phyloP scores from a whole-genome alignment of 2,888 invertebrate species.

The Cataglyphis livida region DNA sequence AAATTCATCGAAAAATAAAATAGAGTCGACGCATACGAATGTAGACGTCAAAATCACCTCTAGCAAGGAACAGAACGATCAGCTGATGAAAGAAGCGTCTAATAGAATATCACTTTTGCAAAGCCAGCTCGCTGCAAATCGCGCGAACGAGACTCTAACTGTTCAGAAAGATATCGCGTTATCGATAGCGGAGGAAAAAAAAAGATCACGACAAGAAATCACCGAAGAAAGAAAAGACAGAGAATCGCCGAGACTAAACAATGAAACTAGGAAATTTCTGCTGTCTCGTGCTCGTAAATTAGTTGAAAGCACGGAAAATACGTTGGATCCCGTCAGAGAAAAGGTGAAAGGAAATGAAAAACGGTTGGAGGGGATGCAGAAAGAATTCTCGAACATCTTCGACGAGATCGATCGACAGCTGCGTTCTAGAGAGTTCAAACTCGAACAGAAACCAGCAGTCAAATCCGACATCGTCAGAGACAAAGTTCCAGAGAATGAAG shows the following conservation, averaged over 20 bases:
- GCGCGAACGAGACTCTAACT: slow-evolving; percentile 61
- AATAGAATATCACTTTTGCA: slow-evolving; percentile 72
- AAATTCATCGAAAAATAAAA: slow-evolving; percentile 57
- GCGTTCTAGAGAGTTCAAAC: slow-evolving; percentile 68
- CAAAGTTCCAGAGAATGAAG: slow-evolving; percentile 62
- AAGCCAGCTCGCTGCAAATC: slow-evolving; percentile 71
- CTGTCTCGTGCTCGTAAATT: slow-evolving; percentile 46
- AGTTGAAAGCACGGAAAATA: slow-evolving; percentile 36
- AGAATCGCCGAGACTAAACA: slow-evolving; percentile 40
- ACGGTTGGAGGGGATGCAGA: slow-evolving; percentile 58
- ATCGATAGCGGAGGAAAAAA: slow-evolving; percentile 54
- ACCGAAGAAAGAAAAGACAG: slow-evolving; percentile 43
- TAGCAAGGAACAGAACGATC: slow-evolving; percentile 63
- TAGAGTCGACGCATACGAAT: slow-evolving; percentile 32
- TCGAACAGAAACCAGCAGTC: slow-evolving; percentile 51
- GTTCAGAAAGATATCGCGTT: slow-evolving; percentile 27
- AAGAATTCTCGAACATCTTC: slow-evolving; percentile 81
- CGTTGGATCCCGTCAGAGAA: slow-evolving; percentile 19
- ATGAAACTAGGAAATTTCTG: slow-evolving; percentile 50
- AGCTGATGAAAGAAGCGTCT: slow-evolving; percentile 65
- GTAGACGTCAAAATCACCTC: slow-evolving; percentile 16
- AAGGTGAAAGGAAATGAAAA: slow-evolving; percentile 40
- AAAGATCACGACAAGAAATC: slow-evolving; percentile 59
- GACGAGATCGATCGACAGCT: slow-evolving; percentile 80
- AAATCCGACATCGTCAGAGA: slow-evolving; percentile 29